Evolutionary conservation across 2,797 vertebrate species (phyloP).

Genomic region (Hydrophis major): DNA sequence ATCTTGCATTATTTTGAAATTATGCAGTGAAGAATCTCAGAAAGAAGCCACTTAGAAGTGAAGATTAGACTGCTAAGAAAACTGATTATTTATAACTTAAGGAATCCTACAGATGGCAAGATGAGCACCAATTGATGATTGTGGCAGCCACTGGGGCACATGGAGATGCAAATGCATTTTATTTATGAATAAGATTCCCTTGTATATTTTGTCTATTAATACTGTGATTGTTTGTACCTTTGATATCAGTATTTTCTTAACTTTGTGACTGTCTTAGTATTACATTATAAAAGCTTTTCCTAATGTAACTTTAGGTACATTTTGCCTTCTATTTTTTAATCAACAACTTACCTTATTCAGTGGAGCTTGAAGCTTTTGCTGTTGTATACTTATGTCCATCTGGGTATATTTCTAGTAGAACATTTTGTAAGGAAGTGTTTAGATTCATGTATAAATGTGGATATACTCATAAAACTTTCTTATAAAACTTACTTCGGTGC

Average conservation of each 20-base stretch:
- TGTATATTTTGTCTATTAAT: slow-evolving; percentile 78
- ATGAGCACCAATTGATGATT: slow-evolving; percentile 43
- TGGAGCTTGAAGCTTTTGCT: slow-evolving; percentile 72
- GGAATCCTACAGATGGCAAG: slow-evolving; percentile 48
- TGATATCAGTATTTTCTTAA: slow-evolving; percentile 82
- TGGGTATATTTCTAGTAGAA: slow-evolving; percentile 74
- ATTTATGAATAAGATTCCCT: slow-evolving; percentile 72
- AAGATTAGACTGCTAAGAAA: slow-evolving; percentile 44
- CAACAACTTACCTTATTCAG: slow-evolving; percentile 71
- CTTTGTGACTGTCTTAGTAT: slow-evolving; percentile 78
- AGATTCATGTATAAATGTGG: slow-evolving; percentile 67
- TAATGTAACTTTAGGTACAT: slow-evolving; percentile 77
- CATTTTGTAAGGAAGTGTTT: slow-evolving; percentile 73
- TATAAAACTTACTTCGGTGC: slow-evolving; percentile 72
- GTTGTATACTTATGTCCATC: slow-evolving; percentile 68
- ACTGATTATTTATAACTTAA: slow-evolving; percentile 47
- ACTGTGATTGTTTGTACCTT: slow-evolving; percentile 75
- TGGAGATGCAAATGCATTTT: slow-evolving; percentile 62
- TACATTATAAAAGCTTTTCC: slow-evolving; percentile 75
- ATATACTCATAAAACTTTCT: slow-evolving; percentile 61
- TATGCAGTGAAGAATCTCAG: slow-evolving; percentile 77
- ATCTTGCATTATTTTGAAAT: slow-evolving; percentile 97
- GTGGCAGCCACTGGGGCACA: slow-evolving; percentile 53
- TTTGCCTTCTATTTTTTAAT: slow-evolving; percentile 78
- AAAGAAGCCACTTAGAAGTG: slow-evolving; percentile 33